Evolutionary conservation across 2,797 vertebrate species (phyloP), one percentile per base, ranked within the genome.

Genomic region (Hapalemur alaotrensis): DNA sequence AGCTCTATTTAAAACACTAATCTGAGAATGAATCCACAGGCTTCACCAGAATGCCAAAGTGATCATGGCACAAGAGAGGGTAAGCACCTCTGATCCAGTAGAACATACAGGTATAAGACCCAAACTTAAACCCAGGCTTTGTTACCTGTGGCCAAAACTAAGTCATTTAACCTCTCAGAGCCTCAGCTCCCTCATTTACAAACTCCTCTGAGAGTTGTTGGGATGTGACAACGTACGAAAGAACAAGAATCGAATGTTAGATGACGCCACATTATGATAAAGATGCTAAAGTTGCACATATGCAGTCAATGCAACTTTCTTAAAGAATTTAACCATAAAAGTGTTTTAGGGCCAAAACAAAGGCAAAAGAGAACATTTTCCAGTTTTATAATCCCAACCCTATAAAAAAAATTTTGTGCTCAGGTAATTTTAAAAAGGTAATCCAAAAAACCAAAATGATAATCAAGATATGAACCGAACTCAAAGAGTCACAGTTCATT

Each of bases 341-440:
- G 35, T 28, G 43, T 86, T 78, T 96, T n/a, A 67, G n/a, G 61
- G 54, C 30, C 46, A 94, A 95, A 72, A 75, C 54, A 65, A 84
- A 72, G 18, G 25, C 67, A 90, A 94, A 76, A 84, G 30, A 46
- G 12, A 38, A 30, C 4, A 79, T 20, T 54, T 90, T n/a, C 63
- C 8, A 82, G 8, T 75, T 89, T 61, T 67, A 82, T 52, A 93
- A 82, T 82, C 18, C 48, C 48, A 89, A 85, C 4, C 15, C 12
- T 48, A 14, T n/a, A 41, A 35, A 80, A 61, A 52, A 61, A 50
- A 43, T 18, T 20, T 46, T 81, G 15, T 46, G 82, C 78, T 97
- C 82, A 7, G 43, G 2, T 73, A 30, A 83, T 0, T 11, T 61
- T 12, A 23, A 5, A 92, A 72, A 61, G 22, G 30, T 41, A 15